Conservation (phyloP, 2,113 vertebrate species). For the Antidorcas marsupialis region DNA sequence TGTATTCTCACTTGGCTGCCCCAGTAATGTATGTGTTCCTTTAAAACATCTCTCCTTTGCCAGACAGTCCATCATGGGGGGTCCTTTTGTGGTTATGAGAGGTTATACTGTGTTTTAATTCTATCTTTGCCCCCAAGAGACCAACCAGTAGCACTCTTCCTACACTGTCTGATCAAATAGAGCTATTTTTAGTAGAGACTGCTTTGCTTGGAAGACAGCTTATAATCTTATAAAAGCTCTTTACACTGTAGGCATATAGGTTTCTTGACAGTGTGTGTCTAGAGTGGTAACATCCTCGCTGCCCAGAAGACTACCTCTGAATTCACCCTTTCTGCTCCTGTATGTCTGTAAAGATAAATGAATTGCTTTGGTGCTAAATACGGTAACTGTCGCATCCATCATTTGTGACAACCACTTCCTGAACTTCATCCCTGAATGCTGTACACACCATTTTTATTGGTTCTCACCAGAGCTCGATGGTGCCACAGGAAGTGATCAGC, state of each 20-base stretch:
- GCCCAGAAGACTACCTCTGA: slow-evolving; percentile 51
- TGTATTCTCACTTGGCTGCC: background rate
- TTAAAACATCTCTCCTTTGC: background rate
- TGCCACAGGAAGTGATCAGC: slow-evolving; percentile 2
- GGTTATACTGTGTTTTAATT: slow-evolving; percentile 1
- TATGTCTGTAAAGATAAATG: slow-evolving; percentile 60
- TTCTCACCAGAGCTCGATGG: slow-evolving; percentile 16
- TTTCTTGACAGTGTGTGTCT: slow-evolving; percentile 62
- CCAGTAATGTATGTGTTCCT: background rate
- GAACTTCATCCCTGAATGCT: slow-evolving; percentile 42
- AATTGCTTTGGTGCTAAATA: slow-evolving; percentile 39
- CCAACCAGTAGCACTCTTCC: slow-evolving; percentile 64
- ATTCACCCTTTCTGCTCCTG: slow-evolving; percentile 53
- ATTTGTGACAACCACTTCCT: slow-evolving; percentile 52
- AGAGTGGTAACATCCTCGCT: slow-evolving; percentile 42
- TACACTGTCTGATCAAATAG: slow-evolving; percentile 69
- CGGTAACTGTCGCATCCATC: slow-evolving; percentile 11
- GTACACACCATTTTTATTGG: slow-evolving; percentile 29
- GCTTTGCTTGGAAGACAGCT: slow-evolving; percentile 73
- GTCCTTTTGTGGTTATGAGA: background rate
- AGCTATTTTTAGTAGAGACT: slow-evolving; percentile 75
- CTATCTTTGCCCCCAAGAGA: slow-evolving; percentile 58
- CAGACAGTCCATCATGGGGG: background rate
- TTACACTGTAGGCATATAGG: slow-evolving; percentile 63
- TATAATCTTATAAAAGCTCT: slow-evolving; percentile 73